Base-by-base conservation (phyloP, 2,888 invertebrate genomes). In the Phania funesta region DNA sequence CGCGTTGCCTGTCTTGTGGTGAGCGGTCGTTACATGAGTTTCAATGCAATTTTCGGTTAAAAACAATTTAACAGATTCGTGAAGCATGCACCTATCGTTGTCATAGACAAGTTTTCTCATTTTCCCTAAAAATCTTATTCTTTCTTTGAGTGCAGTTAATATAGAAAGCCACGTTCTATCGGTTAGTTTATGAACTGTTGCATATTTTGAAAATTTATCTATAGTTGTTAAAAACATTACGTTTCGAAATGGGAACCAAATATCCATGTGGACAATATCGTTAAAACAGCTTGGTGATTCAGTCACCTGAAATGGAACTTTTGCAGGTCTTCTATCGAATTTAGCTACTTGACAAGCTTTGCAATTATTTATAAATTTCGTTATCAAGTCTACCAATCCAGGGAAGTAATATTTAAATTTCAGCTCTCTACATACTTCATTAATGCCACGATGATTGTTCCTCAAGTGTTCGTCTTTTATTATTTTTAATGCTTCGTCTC, bases 161-260 rank as follows among this genome's bases (percentile, higher is more conserved):
- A n/a, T n/a, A n/a, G n/a, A n/a, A n/a, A n/a, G n/a, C n/a, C 35
- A 73, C 18, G 46, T 73, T 60, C 62, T 73, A 16, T 73, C 52
- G n/a, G 38, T 16, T 35, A 73, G 18, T 38, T 73, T 73, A 35
- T 73, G 71, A 11, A 73, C 32, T 46, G 71, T 73, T 2, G 71
- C 71, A 38, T 71, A 73, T 60, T 60, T 73, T 5, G 62, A 24
- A 38, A 62, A 60, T 52, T 60, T 73, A 38, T 73, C 60, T 60
- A 73, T 73, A 2, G 52, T 62, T 26, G 60, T 73, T 24, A 73
- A 32, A 50, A 60, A 73, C 73, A 73, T 62, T 22, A 35, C 41
- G 35, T 73, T 73, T 73, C 73, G 44, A 8, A 20, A 73, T 35
- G 73, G 60, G 18, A 41, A 73, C 60, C 73, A 73, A 35, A 50